Evolutionary conservation across 2,113 vertebrate species (phyloP).

Genomic region (Halcyon malimbica): DNA sequence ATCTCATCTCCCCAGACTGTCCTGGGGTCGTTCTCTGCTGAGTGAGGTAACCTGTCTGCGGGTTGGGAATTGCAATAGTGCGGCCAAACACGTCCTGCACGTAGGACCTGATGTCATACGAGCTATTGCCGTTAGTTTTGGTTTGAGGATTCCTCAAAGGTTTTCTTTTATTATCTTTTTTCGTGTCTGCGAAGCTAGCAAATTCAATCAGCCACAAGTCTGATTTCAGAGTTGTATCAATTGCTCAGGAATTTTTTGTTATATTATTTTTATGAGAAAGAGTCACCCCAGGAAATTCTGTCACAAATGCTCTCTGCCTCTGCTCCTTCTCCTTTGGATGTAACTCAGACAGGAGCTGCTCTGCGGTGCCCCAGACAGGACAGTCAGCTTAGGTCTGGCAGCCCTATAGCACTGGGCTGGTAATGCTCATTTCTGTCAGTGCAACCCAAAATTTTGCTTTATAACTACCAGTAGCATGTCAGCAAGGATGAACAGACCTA

Average conservation of each 20-base stretch:
- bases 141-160: neutral
- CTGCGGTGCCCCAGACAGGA: neutral
- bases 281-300: neutral
- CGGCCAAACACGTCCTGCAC: neutral
- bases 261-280: neutral
- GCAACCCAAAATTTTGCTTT: neutral
- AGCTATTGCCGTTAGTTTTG: neutral
- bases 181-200: neutral
- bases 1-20: neutral
- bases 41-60: neutral
- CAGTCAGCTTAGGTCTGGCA: neutral
- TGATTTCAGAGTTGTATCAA: neutral
- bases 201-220: neutral
- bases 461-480: rapidly evolving
- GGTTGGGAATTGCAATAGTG: rapidly evolving
- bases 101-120: rapidly evolving
- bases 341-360: neutral
- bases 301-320: neutral
- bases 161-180: neutral
- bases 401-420: neutral
- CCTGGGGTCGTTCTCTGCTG: neutral
- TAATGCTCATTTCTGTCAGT: neutral
- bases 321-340: neutral
- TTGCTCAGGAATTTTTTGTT: neutral
- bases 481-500: neutral